Evolutionary conservation across 2,888 invertebrate genomes (phyloP).

Genomic region (Conomelus anceps): DNA sequence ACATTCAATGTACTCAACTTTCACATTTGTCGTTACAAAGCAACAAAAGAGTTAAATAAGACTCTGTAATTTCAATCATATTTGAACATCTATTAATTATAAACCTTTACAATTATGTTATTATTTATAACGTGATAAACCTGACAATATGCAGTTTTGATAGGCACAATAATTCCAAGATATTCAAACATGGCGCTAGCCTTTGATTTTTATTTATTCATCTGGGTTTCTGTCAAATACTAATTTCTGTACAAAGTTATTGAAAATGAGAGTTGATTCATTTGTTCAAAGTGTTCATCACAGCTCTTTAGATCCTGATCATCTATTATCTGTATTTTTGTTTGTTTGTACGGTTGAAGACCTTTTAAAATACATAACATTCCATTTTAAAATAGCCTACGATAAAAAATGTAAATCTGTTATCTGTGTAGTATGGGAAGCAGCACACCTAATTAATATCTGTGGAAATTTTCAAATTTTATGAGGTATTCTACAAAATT

Average conservation of each 20-base stretch:
- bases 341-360: background rate
- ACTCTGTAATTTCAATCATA: background rate
- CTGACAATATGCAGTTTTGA: background rate
- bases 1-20: background rate
- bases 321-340: too few relatives aligned
- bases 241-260: background rate
- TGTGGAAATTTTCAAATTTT: too few relatives aligned
- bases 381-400: too few relatives aligned
- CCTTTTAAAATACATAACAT: too few relatives aligned
- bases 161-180: background rate
- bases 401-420: too few relatives aligned
- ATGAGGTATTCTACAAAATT: too few relatives aligned
- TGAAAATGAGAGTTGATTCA: background rate
- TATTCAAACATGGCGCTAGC: background rate
- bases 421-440: too few relatives aligned
- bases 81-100: background rate
- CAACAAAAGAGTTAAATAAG: background rate
- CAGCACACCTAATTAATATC: too few relatives aligned
- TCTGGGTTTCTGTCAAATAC: background rate
- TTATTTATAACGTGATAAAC: background rate
- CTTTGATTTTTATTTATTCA: background rate
- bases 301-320: background rate
- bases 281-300: background rate
- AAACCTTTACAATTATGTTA: background rate
- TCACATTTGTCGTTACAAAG: background rate